phyloP scores from a whole-genome alignment of 1,140 invertebrate species.

The Orussus abietinus region DNA sequence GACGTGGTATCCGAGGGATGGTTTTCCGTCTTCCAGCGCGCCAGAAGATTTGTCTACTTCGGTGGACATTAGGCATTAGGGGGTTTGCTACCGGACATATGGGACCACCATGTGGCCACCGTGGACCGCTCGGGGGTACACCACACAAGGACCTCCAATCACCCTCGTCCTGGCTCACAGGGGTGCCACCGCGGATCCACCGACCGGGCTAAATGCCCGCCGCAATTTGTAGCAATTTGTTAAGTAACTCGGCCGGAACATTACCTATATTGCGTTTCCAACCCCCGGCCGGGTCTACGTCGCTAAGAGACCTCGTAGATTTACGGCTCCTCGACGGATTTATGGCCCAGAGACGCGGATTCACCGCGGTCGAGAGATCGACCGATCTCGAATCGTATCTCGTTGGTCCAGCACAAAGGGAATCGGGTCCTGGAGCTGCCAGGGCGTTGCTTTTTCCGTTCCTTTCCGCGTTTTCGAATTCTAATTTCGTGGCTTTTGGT shows the following conservation, averaged over 20 bases:
- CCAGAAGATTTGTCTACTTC: constrained; percentile 27
- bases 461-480: too few relatives aligned
- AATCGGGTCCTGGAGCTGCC: too few relatives aligned
- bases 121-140: constrained; percentile 16
- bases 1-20: too few relatives aligned
- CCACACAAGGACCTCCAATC: background rate
- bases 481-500: too few relatives aligned
- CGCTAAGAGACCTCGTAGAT: constrained; percentile 37
- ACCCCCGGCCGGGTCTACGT: constrained; percentile 24
- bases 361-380: too few relatives aligned
- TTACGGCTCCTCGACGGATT: constrained; percentile 44
- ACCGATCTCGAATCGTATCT: too few relatives aligned
- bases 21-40: constrained; percentile 16
- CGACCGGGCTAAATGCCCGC: constrained; percentile 42
- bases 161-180: constrained; percentile 9
- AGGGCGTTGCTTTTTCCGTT: too few relatives aligned
- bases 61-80: constrained; percentile 33
- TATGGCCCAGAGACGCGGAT: too few relatives aligned
- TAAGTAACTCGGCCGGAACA: constrained; percentile 53
- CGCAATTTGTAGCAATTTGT: constrained; percentile 56
- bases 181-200: constrained; percentile 21
- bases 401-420: too few relatives aligned
- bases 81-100: constrained; percentile 34
- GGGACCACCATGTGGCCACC: constrained; percentile 42
- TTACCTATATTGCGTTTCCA: constrained; percentile 50